A percentile compares a stretch with the other conserved stretches of the same genome.
Conservation (phyloP, 2,113 vertebrate species). For the Phalacrocorax carbo region DNA sequence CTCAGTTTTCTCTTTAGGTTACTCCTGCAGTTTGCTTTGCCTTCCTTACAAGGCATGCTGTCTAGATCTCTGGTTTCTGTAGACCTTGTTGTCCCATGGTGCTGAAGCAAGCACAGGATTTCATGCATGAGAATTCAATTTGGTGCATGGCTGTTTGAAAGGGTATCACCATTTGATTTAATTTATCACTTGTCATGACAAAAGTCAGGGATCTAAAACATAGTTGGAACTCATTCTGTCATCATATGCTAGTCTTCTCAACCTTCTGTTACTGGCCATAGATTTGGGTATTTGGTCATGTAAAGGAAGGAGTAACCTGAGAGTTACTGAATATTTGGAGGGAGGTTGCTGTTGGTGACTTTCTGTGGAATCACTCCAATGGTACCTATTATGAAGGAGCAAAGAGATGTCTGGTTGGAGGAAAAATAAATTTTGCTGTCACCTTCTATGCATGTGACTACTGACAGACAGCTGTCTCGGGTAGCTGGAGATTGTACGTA, state of each 20-base stretch:
- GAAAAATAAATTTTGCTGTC: not conserved
- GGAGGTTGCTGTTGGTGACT: not conserved
- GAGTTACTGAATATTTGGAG: not conserved
- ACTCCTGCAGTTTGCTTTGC: not conserved
- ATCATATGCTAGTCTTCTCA: not conserved
- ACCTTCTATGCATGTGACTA: not conserved
- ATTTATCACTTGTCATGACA: not conserved
- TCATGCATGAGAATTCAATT: not conserved
- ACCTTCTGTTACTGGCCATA: not conserved
- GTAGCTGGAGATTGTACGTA: not conserved
- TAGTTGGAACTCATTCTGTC: not conserved
- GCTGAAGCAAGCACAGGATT: not conserved
- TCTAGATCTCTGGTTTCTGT: not conserved
- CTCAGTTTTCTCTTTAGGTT: not conserved
- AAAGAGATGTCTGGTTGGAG: not conserved
- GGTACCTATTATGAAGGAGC: not conserved
- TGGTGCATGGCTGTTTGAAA: not conserved
- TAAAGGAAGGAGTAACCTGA: not conserved
- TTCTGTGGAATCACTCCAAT: not conserved
- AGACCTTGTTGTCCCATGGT: not conserved
- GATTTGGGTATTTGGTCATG: not conserved
- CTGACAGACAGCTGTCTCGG: not conserved
- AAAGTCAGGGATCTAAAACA: not conserved
- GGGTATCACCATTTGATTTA: not conserved
- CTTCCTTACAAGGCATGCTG: not conserved